phyloP scores from a whole-genome alignment of 92 coral and sea anemone genomes.

The Phenganax stokvisi region DNA sequence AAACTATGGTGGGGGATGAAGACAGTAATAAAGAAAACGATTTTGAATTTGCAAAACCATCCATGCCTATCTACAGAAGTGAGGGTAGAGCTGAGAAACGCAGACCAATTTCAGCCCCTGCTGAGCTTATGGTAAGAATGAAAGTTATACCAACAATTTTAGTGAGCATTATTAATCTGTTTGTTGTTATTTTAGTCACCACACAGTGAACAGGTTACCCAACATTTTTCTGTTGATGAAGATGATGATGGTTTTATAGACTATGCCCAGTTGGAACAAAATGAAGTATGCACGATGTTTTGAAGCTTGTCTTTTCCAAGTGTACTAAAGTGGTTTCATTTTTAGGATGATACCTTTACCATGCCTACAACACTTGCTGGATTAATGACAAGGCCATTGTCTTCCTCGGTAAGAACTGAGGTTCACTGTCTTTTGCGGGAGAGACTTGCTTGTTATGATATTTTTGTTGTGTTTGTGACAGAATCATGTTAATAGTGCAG shows the following conservation, averaged over 20 bases:
- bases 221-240: slow-evolving; percentile 59
- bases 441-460: background rate
- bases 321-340: background rate
- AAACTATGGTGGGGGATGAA: slow-evolving; percentile 37
- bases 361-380: slow-evolving; percentile 75
- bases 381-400: slow-evolving; percentile 75
- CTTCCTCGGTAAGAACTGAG: slow-evolving; percentile 45
- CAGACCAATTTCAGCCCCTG: slow-evolving; percentile 29
- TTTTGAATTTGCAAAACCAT: slow-evolving; percentile 70
- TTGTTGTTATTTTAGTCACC: background rate
- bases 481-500: background rate
- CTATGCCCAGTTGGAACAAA: slow-evolving; percentile 65
- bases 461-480: background rate
- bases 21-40: slow-evolving; percentile 29
- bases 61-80: slow-evolving; percentile 52
- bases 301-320: background rate
- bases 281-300: slow-evolving; percentile 33
- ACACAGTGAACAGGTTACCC: slow-evolving; percentile 40
- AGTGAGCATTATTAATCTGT: background rate
- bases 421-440: background rate
- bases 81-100: background rate
- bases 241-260: slow-evolving; percentile 96
- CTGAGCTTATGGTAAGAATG: slow-evolving; percentile 14
- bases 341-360: slow-evolving; percentile 49
- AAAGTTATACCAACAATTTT: background rate